Evolutionary conservation across 2,888 invertebrate species (phyloP), one percentile per base, ranked within the genome.

Genomic region (Micropterix aruncella): DNA sequence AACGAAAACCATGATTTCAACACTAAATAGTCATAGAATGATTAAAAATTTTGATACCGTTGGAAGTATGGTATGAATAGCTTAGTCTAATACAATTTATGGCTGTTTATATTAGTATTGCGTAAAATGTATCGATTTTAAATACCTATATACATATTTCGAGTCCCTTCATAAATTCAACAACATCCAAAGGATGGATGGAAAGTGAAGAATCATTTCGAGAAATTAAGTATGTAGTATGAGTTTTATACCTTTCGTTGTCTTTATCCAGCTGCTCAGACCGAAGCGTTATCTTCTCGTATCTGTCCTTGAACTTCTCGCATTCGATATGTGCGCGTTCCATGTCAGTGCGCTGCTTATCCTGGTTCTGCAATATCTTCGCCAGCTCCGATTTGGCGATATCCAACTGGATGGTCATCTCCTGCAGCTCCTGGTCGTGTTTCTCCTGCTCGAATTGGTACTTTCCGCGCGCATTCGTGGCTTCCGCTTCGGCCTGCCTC

Each of bases 261-360:
- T 71, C 71, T 53, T 79, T 78, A 55, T 83, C 83, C 46, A 82
- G 60, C 54, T 79, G 79, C 45, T 83, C 83, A 43, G 78, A 73
- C 51, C 79, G 77, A 45, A 77, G 60, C 55, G 83, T 82, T n/a
- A 89, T 66, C 65, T 89, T 88, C 58, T 91, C 91, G 60, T 88
- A 82, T 50, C 88, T 75, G 56, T 91, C 91, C 53, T 87, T 76
- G 50, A 89, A 79, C 67, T 91, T 91, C 59, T 91, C 91, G 54
- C 87, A 82, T 65, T 91, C 91, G 59, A 91, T 88, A 57, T 87
- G 82, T 52, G 89, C 82, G 40, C 89, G 74, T 61, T 88, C 91
- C 55, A 88, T 71, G 55, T 90, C 88, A 50, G 75, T 69, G 37
- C 87, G 74, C 60, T 86, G 84, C 57, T 87, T 85, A 54, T 90